These are phyloP conservation scores for Simalia tracyae DNA, from an alignment of 2,797 vertebrate species.

Conservation along the genomic window DNA sequence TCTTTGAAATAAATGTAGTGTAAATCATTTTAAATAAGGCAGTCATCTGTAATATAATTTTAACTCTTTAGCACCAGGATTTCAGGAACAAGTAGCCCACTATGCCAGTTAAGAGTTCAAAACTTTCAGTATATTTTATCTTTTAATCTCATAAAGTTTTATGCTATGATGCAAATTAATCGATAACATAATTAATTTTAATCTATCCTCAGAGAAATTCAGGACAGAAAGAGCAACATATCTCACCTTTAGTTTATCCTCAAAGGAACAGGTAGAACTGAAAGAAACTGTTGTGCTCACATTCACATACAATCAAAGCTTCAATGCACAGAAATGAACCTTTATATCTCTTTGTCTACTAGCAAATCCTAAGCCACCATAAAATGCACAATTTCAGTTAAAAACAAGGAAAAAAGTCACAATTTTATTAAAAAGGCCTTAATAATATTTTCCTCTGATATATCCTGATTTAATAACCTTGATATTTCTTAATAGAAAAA, in stretches of 20 bases:
- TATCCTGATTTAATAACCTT: not conserved
- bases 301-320: not conserved
- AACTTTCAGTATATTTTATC: not conserved
- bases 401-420: not conserved
- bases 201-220: not conserved
- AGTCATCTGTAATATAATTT: not conserved
- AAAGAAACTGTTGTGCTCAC: not conserved
- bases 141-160: not conserved
- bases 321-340: not conserved
- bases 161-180: not conserved
- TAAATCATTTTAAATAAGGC: constrained; percentile 11
- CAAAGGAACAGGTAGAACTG: not conserved
- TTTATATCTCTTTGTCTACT: not conserved
- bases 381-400: not conserved
- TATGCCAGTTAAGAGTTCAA: constrained; percentile 6
- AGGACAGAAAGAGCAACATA: not conserved
- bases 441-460: not conserved
- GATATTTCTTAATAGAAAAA: not conserved
- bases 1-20: constrained; percentile 8
- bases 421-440: not conserved
- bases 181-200: not conserved
- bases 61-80: constrained; percentile 9
- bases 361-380: not conserved
- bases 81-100: not conserved
- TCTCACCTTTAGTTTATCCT: not conserved